phyloP scores from a whole-genome alignment of 2,113 vertebrate species.

The Labrus mixtus region DNA sequence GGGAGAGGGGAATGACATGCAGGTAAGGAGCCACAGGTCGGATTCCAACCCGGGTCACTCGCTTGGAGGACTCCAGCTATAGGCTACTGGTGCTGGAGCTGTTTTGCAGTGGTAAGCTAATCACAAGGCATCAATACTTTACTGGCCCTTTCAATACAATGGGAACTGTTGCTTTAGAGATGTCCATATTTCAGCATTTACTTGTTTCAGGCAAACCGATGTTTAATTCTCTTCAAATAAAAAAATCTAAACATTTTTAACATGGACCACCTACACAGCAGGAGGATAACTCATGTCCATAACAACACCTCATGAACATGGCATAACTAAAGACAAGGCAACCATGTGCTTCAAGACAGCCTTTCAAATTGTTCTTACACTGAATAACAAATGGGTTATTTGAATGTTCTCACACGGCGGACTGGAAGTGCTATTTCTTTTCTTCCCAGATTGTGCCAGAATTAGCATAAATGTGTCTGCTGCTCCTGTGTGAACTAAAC shows the following conservation, averaged over 20 bases:
- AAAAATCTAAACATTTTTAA: slow-evolving; percentile 20
- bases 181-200: slow-evolving; percentile 32
- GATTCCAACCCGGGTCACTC: no score
- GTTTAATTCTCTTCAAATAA: slow-evolving; percentile 56
- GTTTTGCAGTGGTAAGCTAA: no score
- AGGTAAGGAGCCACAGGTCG: no score
- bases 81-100: no score
- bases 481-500: slow-evolving; percentile 68
- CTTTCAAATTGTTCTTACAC: slow-evolving; percentile 60
- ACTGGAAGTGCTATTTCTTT: slow-evolving; percentile 34
- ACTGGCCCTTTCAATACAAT: not conserved
- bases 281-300: slow-evolving; percentile 49
- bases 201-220: slow-evolving; percentile 36
- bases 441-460: slow-evolving; percentile 44
- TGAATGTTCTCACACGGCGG: slow-evolving; percentile 44
- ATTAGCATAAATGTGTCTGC: slow-evolving; percentile 61
- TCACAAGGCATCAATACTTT: no score
- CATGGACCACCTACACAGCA: slow-evolving; percentile 55
- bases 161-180: slow-evolving; percentile 36
- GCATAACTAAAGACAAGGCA: slow-evolving; percentile 54
- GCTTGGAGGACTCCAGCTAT: no score
- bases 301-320: slow-evolving; percentile 53
- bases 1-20: no score
- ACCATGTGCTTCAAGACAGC: slow-evolving; percentile 28
- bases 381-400: slow-evolving; percentile 68